Evolutionary conservation across 2,888 invertebrate genomes (phyloP), one percentile per base, ranked within the genome.

Genomic region (Stomorhina lunata): DNA sequence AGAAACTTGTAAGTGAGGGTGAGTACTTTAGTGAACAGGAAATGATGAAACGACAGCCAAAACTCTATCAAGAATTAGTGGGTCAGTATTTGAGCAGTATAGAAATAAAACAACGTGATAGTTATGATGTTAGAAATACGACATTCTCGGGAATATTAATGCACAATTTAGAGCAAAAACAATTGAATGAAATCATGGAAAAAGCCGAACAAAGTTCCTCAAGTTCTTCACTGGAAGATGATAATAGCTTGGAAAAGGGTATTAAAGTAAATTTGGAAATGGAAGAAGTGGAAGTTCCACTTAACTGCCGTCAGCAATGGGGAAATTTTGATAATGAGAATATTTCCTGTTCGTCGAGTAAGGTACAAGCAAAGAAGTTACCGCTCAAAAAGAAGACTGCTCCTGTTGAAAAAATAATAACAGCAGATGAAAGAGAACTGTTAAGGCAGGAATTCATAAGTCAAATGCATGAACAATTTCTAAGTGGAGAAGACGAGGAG

Each of bases 41-140:
- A 92, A 99, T 99, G 98, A 96, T 97, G 94, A 95, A 94, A 85
- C 92, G 99, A 80, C 96, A 97, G 90, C 99, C 98, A 0, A 92
- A 96, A 68, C 91, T 98, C 0, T 99, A 97, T 91, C 96, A 98
- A 84, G 96, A 98, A 87, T 92, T 99, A 85, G 93, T 99, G 50
- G 98, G 98, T 0, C 95, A 95, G 87, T 97, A 95, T 90, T 90
- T 98, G 84, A 94, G 95, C 2, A 94, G 95, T 76, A 94, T 95
- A 32, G 97, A 98, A 89, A 94, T 94, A 79, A 92, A 93, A 83
- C 92, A 92, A 66, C 92, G 95, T 15, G 95, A 94, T 90, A 92
- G 92, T 75, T 92, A 93, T 61, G 93, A 94, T 85, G 87, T 93
- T 88, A 86, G 92, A 90, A 86, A 90, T 69, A 90, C 89, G 4